These are phyloP conservation scores for Upupa epops DNA, from an alignment of 2,113 vertebrate genomes.

Conservation along the genomic window DNA sequence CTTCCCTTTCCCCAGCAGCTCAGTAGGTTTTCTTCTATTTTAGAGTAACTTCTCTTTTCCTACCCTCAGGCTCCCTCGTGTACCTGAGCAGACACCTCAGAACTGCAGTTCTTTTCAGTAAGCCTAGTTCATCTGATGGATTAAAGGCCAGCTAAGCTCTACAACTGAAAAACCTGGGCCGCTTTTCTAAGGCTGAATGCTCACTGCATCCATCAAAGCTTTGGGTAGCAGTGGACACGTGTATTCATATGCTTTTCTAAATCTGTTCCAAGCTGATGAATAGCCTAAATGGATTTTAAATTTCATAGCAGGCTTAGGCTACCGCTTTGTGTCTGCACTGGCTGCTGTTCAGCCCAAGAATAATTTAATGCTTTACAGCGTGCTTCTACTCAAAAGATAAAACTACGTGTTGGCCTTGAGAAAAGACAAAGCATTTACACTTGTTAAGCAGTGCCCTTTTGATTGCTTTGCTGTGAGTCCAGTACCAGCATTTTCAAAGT, in stretches of 20 bases:
- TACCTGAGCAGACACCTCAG: not conserved
- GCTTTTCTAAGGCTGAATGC: not conserved
- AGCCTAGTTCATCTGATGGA: not conserved
- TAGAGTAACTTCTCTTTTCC: not conserved
- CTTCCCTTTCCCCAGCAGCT: not conserved
- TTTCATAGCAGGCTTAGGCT: constrained; percentile 57
- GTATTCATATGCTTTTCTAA: constrained; percentile 56
- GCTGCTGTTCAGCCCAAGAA: constrained; percentile 37
- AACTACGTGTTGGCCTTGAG: not conserved
- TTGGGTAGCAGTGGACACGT: constrained; percentile 9
- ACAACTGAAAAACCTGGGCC: constrained; percentile 4
- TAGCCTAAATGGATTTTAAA: constrained; percentile 64
- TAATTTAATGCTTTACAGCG: not conserved
- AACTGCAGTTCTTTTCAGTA: not conserved
- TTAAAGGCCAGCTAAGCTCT: not conserved
- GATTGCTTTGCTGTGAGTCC: not conserved
- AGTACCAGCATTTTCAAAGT: not conserved
- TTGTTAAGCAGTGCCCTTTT: constrained; percentile 13
- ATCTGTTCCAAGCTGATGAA: constrained; percentile 68
- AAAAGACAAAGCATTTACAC: constrained; percentile 26
- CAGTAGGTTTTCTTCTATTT: not conserved
- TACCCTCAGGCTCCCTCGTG: not conserved
- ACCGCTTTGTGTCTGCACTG: constrained; percentile 23
- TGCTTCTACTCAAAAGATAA: constrained; percentile 25
- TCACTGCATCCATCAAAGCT: constrained; percentile 44